These are phyloP conservation scores for Corvus moneduloides DNA, from an alignment of 2,113 vertebrate species.

Conservation along the genomic window DNA sequence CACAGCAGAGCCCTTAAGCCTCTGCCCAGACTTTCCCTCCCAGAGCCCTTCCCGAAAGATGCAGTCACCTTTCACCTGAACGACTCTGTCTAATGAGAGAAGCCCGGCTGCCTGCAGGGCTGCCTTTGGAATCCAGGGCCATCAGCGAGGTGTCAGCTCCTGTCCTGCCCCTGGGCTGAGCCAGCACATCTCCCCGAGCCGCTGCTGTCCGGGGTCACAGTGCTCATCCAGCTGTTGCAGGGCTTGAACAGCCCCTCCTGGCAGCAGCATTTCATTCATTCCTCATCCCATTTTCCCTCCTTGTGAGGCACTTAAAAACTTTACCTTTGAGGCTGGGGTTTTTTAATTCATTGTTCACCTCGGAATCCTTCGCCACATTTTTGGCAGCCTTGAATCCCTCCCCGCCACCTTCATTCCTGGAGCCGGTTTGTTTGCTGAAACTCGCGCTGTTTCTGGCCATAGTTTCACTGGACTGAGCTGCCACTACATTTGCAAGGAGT, in stretches of 20 bases:
- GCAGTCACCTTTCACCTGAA: not conserved
- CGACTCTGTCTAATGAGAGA: rapidly evolving
- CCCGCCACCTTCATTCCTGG: not conserved
- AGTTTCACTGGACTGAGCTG: not conserved
- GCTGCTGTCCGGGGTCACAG: rapidly evolving
- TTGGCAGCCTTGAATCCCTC: not conserved
- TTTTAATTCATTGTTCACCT: not conserved
- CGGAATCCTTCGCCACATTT: not conserved
- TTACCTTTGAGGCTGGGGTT: not conserved
- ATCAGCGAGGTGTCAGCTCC: not conserved
- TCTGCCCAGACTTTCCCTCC: not conserved
- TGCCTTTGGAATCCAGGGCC: not conserved
- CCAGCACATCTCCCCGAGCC: not conserved
- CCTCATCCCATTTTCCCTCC: not conserved
- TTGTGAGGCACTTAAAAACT: not conserved
- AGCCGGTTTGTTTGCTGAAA: not conserved
- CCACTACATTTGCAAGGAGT: not conserved
- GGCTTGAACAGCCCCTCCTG: not conserved
- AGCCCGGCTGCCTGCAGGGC: not conserved
- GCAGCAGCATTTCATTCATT: not conserved
- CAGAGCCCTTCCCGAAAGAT: not conserved
- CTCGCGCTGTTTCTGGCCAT: not conserved
- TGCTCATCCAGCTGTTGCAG: not conserved
- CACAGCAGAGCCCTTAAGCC: not conserved
- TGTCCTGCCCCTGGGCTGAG: not conserved